phyloP scores from a whole-genome alignment of 2,797 vertebrate genomes.

The Molossus alvarezi region DNA sequence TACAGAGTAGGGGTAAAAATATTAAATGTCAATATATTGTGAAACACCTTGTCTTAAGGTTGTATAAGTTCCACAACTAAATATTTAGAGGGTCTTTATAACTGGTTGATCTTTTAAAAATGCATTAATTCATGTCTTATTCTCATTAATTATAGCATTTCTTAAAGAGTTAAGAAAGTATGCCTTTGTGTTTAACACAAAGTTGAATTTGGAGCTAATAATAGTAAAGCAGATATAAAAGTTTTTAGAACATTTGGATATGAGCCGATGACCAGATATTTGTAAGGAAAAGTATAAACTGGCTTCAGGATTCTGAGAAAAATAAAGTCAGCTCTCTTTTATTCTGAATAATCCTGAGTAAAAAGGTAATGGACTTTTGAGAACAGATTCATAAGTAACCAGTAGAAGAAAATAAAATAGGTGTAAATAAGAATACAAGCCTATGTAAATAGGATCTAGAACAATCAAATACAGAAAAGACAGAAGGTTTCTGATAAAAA shows the following conservation, averaged over 20 bases:
- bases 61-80: not conserved
- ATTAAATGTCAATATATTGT: not conserved
- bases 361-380: not conserved
- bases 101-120: not conserved
- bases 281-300: not conserved
- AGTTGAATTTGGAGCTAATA: not conserved
- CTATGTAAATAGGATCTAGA: not conserved
- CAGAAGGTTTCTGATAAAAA: not conserved
- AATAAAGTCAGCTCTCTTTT: not conserved
- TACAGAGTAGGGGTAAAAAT: not conserved
- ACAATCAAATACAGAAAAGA: not conserved
- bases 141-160: not conserved
- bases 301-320: not conserved
- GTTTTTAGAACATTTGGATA: not conserved
- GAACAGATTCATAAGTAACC: not conserved
- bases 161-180: not conserved
- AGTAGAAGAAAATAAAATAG: not conserved
- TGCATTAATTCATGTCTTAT: not conserved
- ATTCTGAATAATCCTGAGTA: not conserved
- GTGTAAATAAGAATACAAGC: not conserved
- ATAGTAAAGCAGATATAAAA: not conserved
- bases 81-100: constrained; percentile 28
- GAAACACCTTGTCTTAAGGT: not conserved
- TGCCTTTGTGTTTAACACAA: not conserved
- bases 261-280: not conserved